Base-by-base conservation (phyloP, 2,888 invertebrate species). In the Chouioia cunea region DNA sequence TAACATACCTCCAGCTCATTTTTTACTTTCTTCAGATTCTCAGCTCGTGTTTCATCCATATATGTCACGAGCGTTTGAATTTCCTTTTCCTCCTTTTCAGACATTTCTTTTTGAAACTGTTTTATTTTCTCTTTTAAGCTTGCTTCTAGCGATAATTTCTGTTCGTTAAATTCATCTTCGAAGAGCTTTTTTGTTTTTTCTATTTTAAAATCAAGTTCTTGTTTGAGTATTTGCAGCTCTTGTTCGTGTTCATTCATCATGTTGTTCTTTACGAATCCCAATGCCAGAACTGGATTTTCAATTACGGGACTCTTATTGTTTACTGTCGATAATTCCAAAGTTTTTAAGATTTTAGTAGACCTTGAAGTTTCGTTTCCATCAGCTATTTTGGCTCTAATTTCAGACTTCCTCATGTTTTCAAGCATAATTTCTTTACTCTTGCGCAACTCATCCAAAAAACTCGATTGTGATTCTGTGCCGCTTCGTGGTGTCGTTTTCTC, bases 161-260 rank as follows among this genome's bases (percentile, higher is more conserved):
- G 86, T 10, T 87, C 86, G 3, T 76, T 77, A 62, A 89, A 88
- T 65, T 86, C 86, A 23, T 74, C 79, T 72, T 84, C 85, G 23
- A 88, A 62, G 60, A 87, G 81, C 1, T 80, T 79, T 74, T 82
- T 86, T 58, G 83, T 85, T 22, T 81, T 79, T 1, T 83, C 79
- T 44, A 88, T 76, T 76, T 86, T 87, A 70, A 87, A 87, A 72
- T 89, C 87, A 78, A 90, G 87, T 63, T 90, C 90, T 74, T 89
- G 87, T 77, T 89, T 89, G 59, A 90, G 84, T 1, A 8, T 10
- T 8, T 53, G 50, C 10, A 74, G 10, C 80, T 89, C 89, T 68
- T 87, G 88, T 79, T 89, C 87, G 15, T 86, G 83, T 52, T 84
- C 82, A 20, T 77, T 79, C 70, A 81, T 79, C 68, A 80, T 65